phyloP scores from a whole-genome alignment of 2,113 vertebrate species.

The Nansenia antarctica region DNA sequence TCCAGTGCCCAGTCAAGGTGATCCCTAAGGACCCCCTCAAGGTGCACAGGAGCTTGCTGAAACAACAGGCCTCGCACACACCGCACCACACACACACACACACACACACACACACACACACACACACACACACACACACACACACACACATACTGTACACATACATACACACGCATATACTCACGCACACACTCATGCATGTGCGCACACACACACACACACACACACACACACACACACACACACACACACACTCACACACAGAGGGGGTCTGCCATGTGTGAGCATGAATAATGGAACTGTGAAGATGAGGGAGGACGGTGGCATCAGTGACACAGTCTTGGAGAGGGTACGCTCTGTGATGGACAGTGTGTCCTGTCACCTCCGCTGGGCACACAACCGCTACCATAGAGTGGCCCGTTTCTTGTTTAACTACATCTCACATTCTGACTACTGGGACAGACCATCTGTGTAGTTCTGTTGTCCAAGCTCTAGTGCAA shows the following conservation, averaged over 20 bases:
- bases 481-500: not conserved
- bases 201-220: not conserved
- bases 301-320: constrained; percentile 26
- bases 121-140: not conserved
- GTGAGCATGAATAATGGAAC: constrained; percentile 54
- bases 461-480: not conserved
- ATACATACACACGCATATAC: not conserved
- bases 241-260: constrained; percentile 19
- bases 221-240: not conserved
- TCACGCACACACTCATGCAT: not conserved
- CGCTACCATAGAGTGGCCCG: constrained; percentile 16
- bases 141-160: not conserved
- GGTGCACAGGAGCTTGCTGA: not conserved
- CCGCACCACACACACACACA: not conserved
- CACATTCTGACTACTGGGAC: not conserved
- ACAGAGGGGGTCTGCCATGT: constrained; percentile 20
- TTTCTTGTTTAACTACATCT: constrained; percentile 33
- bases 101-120: not conserved
- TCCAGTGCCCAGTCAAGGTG: constrained; percentile 26
- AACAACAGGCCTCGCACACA: constrained; percentile 5
- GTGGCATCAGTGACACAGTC: constrained; percentile 52
- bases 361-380: constrained; percentile 25
- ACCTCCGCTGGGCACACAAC: constrained; percentile 27
- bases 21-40: constrained; percentile 21
- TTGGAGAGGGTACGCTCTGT: constrained; percentile 37